These are phyloP conservation scores for Garrulus glandarius DNA, from an alignment of 2,797 vertebrate species.

Conservation along the genomic window DNA sequence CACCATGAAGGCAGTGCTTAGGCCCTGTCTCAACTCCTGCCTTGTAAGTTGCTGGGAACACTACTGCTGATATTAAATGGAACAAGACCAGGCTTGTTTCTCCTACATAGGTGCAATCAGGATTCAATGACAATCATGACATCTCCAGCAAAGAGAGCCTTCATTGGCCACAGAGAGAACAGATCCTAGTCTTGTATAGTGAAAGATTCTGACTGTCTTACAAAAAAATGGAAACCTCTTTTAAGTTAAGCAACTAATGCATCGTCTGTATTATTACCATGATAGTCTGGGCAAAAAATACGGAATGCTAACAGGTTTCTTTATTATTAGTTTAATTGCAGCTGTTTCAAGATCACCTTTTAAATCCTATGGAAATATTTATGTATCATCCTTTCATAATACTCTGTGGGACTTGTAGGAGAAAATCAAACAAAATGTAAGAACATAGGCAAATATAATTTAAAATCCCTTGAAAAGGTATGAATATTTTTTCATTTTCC, in stretches of 20 bases:
- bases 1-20: neutral
- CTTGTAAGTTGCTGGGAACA: neutral
- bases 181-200: neutral
- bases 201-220: neutral
- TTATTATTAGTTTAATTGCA: neutral
- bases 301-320: accelerated
- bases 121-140: neutral
- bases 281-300: neutral
- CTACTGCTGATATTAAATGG: neutral
- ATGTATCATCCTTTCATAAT: neutral
- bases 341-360: neutral
- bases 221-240: neutral
- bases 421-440: neutral
- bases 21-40: neutral
- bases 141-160: neutral
- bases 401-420: neutral
- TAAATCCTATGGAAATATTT: neutral
- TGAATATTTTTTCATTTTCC: neutral
- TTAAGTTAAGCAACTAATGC: neutral
- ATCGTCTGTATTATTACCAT: accelerated
- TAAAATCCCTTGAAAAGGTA: neutral
- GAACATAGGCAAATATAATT: neutral
- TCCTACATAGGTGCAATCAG: neutral
- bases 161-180: neutral
- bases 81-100: neutral